Base-by-base conservation (phyloP, 1,140 invertebrate genomes). In the Panonychus citri region DNA sequence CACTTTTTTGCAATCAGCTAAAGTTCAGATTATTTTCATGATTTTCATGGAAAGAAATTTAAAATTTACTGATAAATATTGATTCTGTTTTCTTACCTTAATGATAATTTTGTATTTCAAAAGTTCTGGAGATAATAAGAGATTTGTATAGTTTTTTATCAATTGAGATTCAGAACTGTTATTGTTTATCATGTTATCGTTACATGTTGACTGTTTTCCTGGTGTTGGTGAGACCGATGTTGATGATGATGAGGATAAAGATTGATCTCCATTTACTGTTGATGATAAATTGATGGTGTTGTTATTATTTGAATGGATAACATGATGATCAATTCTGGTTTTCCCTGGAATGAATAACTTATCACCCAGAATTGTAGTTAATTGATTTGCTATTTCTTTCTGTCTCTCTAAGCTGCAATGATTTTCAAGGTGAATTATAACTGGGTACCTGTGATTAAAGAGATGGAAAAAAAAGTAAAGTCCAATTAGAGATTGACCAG, bases 341-440 rank as follows among this genome's bases (percentile, higher is more conserved):
- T 59, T 51, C 19, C 43, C 51, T 1, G 65, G 60, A 24, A 65
- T 51, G 59, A 69, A 70, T 17, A 71, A 62, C 40, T 54, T 19
- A 19, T 63, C 46, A 10, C 64, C 64, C 2, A 71, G 60, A 42
- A 62, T 60, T 25, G 63, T 57, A 27, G 51, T 59, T 8, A 71
- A 46, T 21, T 68, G 54, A 25, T 57, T 15, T 0, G 66, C 65
- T 49, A 70, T 65, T 12, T 62, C 54, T 46, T 63, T 59, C 60
- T 72, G 70, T 49, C 68, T 65, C 13, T 62, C 55, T 17, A 70
- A 26, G 19, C 54, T 64, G 57, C 70, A 72, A 60, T 72, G 69
- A 57, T 70, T 71, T 61, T 72, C 70, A 57, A 72, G 52, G 55
- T 71, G 70, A 25, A 72, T 58, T 28, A 72, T 66, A 8, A 72